These are phyloP conservation scores for Drosophila mettleri DNA, from an alignment of 2,888 invertebrate species.

Conservation along the genomic window DNA sequence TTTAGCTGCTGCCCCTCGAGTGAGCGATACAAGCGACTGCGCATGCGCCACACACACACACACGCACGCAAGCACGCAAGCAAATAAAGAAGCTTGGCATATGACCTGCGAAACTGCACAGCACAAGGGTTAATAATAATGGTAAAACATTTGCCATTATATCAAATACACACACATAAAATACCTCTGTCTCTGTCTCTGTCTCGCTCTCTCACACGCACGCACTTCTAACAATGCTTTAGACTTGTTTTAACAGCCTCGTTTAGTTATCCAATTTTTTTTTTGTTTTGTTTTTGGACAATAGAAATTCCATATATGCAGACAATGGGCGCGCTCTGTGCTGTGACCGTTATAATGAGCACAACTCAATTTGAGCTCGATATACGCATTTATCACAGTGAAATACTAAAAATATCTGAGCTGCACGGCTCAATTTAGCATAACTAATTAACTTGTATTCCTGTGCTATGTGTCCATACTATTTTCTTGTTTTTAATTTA, in stretches of 20 bases:
- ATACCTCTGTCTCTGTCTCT: not conserved
- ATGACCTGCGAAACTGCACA: slow-evolving; percentile 52
- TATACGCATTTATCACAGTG: not conserved
- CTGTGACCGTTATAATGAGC: slow-evolving; percentile 47
- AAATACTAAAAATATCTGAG: not conserved
- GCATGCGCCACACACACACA: slow-evolving; percentile 63
- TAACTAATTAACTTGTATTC: not conserved
- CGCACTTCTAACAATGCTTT: slow-evolving; percentile 38
- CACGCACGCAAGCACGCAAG: slow-evolving; percentile 13
- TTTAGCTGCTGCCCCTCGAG: slow-evolving; percentile 12
- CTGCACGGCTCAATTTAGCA: not conserved
- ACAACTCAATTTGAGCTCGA: slow-evolving; percentile 32
- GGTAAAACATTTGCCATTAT: slow-evolving; percentile 42
- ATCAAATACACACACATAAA: slow-evolving; percentile 17
- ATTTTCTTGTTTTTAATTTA: not conserved
- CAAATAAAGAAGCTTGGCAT: slow-evolving; percentile 20
- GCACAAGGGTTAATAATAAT: slow-evolving; percentile 53
- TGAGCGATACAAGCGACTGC: slow-evolving; percentile 64
- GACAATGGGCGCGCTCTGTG: slow-evolving; percentile 48
- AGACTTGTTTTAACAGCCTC: slow-evolving; percentile 50
- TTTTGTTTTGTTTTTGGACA: slow-evolving; percentile 33
- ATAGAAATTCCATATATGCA: slow-evolving; percentile 52
- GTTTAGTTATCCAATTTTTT: slow-evolving; percentile 40
- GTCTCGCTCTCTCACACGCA: not conserved
- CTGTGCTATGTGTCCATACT: not conserved